Evolutionary conservation across 1,140 invertebrate genomes (phyloP), one percentile per base, ranked within the genome.

Genomic region (Euwallacea similis): DNA sequence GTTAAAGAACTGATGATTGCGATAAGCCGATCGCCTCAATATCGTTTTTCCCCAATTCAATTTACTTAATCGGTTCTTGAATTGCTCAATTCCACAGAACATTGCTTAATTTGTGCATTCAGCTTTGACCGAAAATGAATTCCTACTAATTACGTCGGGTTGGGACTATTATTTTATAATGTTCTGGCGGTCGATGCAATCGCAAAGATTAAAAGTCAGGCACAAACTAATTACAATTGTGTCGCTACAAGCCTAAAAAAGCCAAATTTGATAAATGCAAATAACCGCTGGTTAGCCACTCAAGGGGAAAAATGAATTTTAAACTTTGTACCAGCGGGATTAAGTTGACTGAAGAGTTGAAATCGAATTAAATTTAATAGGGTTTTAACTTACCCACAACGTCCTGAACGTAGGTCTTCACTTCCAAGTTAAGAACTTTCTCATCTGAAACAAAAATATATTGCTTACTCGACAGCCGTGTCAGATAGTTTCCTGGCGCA

Each of bases 21-120:
- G 46, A 13, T 50, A 50, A 50, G 13, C 46, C 46, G 46, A 50
- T 50, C 46, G 64, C 21, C 42, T 55, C 53, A 16, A 43, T 55
- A 56, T 66, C 47, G 16, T 66, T 66, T 66, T 66, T 55, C 15
- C 46, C 47, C 47, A 61, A 50, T 43, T 69, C 60, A 47, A 70
- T 70, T 70, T 64, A 42, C 60, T 53, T 70, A 70, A 70, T 70
- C 61, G 68, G 9, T 64, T 16, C 53, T 56, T 63, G 47, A 70
- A 70, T 70, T 44, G 68, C 50, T 64, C 60, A 63, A 70, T 70
- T 70, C 64, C 68, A 44, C 42, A 56, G 68, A 70, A 62, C 68
- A 70, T 70, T 70, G 68, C 68, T 63, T 64, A 70, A 70, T 70
- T 70, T 70, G 68, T 70, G 60, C 64, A 55, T 70, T 70, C 68